phyloP scores from a whole-genome alignment of 2,888 invertebrate species.

The Pseudeuparius sepicola region DNA sequence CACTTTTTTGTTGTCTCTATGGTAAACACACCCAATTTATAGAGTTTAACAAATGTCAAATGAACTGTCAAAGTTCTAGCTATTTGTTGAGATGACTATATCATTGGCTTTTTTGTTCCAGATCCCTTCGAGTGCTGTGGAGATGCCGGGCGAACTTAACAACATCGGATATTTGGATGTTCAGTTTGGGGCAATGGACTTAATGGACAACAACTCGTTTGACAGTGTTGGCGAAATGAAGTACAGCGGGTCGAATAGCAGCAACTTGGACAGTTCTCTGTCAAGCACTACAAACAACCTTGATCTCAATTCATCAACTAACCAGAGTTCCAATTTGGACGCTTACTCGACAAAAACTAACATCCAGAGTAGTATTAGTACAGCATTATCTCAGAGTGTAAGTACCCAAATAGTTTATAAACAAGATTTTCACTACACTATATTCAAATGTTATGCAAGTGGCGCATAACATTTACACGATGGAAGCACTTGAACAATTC shows the following conservation, averaged over 20 bases:
- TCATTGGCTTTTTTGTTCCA: no score
- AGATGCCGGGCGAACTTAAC: constrained; percentile 88
- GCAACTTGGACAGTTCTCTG: constrained; percentile 30
- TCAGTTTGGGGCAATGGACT: constrained; percentile 85
- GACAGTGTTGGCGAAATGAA: constrained; percentile 32
- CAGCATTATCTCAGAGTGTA: constrained; percentile 37
- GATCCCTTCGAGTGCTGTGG: constrained; percentile 90
- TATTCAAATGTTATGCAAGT: no score
- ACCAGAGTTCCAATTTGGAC: constrained; percentile 43
- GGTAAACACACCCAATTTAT: no score
- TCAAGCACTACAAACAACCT: constrained; percentile 23
- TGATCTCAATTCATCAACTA: constrained; percentile 39
- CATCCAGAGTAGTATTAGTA: constrained; percentile 39
- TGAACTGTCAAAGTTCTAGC: no score
- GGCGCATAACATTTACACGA: no score
- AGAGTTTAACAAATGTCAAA: no score
- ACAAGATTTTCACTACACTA: no score
- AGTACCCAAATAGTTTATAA: no score
- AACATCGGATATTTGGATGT: constrained; percentile 76
- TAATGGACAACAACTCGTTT: constrained; percentile 40
- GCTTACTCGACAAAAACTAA: constrained; percentile 34
- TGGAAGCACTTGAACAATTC: no score
- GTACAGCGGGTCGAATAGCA: constrained; percentile 26
- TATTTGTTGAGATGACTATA: no score
- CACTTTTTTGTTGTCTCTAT: no score